These are phyloP conservation scores for Bombylius discolor DNA, from an alignment of 2,888 invertebrate genomes.

Conservation along the genomic window DNA sequence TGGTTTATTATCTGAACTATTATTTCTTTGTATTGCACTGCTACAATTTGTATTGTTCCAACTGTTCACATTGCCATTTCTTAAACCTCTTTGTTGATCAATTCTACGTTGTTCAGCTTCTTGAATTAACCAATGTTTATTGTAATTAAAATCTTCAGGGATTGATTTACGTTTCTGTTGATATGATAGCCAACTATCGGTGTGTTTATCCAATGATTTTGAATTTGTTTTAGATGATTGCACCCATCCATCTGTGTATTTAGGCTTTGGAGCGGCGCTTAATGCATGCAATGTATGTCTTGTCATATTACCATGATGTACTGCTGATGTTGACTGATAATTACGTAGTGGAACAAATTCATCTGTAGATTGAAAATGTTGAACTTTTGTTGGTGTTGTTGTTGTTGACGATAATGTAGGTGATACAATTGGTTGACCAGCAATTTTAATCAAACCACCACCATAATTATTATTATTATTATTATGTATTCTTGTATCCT, in stretches of 20 bases:
- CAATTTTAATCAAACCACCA: slow-evolving; percentile 27
- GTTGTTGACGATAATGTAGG: neutral
- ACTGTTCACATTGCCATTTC: neutral
- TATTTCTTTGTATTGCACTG: slow-evolving; percentile 34
- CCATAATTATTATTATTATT: neutral
- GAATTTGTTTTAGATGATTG: slow-evolving; percentile 22
- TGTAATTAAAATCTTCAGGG: slow-evolving; percentile 51
- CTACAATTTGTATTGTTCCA: neutral
- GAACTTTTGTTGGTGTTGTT: slow-evolving; percentile 1
- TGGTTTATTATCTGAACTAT: slow-evolving; percentile 43
- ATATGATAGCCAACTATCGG: slow-evolving; percentile 47
- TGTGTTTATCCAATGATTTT: slow-evolving; percentile 19
- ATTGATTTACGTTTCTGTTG: slow-evolving; percentile 50
- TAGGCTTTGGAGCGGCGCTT: slow-evolving; percentile 65
- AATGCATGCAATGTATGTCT: slow-evolving; percentile 54
- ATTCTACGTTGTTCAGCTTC: slow-evolving; percentile 81
- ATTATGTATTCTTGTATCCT: neutral
- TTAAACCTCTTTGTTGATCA: slow-evolving; percentile 40
- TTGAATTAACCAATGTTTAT: slow-evolving; percentile 86
- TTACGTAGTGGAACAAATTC: slow-evolving; percentile 41
- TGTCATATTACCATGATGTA: slow-evolving; percentile 48
- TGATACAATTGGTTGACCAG: slow-evolving; percentile 12
- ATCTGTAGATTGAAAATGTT: slow-evolving; percentile 41
- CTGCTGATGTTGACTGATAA: slow-evolving; percentile 31
- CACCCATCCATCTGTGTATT: slow-evolving; percentile 46